Conservation (phyloP, 2,113 vertebrate genomes). For the Pituophis catenifer region DNA sequence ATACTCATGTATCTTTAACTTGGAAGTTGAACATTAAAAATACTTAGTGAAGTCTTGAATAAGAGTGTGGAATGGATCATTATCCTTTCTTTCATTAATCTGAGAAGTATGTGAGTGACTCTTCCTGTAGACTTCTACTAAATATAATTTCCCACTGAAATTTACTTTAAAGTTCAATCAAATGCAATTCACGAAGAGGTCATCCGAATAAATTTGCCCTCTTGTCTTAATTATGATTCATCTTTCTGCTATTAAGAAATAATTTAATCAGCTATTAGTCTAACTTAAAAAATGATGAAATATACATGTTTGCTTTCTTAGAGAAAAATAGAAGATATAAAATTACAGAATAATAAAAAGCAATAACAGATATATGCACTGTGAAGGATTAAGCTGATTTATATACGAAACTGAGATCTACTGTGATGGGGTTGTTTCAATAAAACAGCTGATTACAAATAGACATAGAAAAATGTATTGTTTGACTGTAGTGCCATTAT, state of each 20-base stretch:
- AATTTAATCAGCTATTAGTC: constrained; percentile 52
- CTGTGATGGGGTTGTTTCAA: not conserved
- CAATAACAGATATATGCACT: not conserved
- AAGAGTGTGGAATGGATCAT: constrained; percentile 55
- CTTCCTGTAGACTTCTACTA: constrained; percentile 33
- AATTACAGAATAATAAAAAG: not conserved
- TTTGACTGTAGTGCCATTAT: constrained; percentile 20
- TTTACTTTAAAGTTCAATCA: constrained; percentile 72
- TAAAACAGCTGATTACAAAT: constrained; percentile 29
- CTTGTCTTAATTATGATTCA: constrained; percentile 52
- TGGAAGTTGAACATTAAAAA: constrained; percentile 57
- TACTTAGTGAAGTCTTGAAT: constrained; percentile 58
- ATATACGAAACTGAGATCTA: constrained; percentile 16
- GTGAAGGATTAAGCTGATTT: not conserved
- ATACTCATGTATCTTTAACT: constrained; percentile 44
- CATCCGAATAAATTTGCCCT: constrained; percentile 63
- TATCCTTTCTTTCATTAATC: constrained; percentile 41
- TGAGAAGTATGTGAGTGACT: constrained; percentile 57
- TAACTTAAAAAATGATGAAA: constrained; percentile 43
- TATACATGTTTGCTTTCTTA: constrained; percentile 2
- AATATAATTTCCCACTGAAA: constrained; percentile 56
- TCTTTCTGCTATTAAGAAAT: constrained; percentile 56
- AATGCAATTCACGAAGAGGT: constrained; percentile 66
- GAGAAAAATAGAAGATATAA: not conserved
- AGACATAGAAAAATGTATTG: not conserved